Evolutionary conservation across 2,888 invertebrate genomes (phyloP).

Genomic region (Campoletis raptor): DNA sequence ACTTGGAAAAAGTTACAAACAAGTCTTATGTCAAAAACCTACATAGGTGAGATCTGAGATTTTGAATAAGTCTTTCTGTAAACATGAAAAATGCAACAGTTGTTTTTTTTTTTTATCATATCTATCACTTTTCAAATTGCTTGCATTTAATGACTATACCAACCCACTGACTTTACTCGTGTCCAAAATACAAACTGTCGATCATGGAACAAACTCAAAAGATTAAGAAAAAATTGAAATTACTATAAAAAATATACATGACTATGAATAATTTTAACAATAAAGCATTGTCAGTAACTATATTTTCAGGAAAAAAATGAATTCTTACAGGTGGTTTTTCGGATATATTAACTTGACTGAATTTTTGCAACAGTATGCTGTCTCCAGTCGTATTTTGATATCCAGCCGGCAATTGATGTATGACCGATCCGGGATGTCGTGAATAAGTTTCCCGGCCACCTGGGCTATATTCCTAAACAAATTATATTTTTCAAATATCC

Average conservation of each 20-base stretch:
- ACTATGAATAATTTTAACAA: neutral
- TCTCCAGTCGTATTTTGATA: constrained; percentile 86
- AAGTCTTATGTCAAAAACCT: too few relatives aligned
- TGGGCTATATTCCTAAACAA: constrained; percentile 92
- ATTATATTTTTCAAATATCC: neutral
- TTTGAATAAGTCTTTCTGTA: too few relatives aligned
- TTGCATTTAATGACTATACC: too few relatives aligned
- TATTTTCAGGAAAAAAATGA: neutral
- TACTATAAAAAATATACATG: neutral
- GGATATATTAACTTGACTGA: constrained; percentile 91
- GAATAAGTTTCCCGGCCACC: constrained; percentile 93
- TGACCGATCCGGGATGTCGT: constrained; percentile 91
- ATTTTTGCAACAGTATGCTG: constrained; percentile 89
- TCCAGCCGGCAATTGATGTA: constrained; percentile 83
- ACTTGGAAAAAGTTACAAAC: too few relatives aligned
- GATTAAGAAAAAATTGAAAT: neutral
- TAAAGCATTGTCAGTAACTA: neutral
- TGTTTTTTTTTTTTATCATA: too few relatives aligned
- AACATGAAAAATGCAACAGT: too few relatives aligned
- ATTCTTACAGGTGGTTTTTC: constrained; percentile 84
- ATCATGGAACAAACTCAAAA: neutral
- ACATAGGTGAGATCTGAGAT: too few relatives aligned
- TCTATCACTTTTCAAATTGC: too few relatives aligned
- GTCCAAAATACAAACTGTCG: neutral
- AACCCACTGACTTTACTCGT: too few relatives aligned